phyloP scores from a whole-genome alignment of 2,113 vertebrate genomes.

The Ochotona princeps region DNA sequence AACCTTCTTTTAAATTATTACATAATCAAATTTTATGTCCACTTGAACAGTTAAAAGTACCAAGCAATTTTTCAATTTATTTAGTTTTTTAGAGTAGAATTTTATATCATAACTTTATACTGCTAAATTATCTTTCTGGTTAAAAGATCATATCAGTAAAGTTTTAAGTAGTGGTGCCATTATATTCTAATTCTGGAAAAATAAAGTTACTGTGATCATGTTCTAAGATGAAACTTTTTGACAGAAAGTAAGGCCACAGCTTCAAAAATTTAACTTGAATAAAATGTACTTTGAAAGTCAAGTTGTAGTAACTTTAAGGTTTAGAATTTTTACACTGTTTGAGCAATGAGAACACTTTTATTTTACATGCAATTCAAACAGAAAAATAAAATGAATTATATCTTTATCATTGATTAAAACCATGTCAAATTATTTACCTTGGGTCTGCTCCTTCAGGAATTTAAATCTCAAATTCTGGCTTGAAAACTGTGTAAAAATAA shows the following conservation, averaged over 20 bases:
- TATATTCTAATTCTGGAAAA: constrained; percentile 35
- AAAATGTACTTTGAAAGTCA: constrained; percentile 40
- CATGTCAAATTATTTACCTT: constrained; percentile 83
- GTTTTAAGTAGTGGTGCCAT: not conserved
- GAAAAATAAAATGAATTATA: not conserved
- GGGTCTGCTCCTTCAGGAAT: constrained; percentile 88
- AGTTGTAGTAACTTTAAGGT: not conserved
- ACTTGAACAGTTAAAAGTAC: constrained; percentile 18
- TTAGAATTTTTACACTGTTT: not conserved
- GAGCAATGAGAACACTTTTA: constrained; percentile 3
- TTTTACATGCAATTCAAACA: not conserved
- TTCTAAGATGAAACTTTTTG: not conserved
- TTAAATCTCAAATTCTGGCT: constrained; percentile 91
- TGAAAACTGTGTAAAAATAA: constrained; percentile 85
- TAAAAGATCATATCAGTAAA: constrained; percentile 21
- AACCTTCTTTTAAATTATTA: not conserved
- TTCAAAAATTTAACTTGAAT: not conserved
- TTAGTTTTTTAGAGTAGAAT: constrained; percentile 2
- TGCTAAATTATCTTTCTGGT: not conserved
- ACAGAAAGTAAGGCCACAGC: not conserved
- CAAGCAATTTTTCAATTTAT: not conserved
- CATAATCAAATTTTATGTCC: not conserved
- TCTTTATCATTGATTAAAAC: not conserved
- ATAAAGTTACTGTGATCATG: constrained; percentile 11
- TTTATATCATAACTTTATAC: constrained; percentile 5